phyloP scores from a whole-genome alignment of 2,797 vertebrate genomes.

The Lindbergichthys nudifrons region DNA sequence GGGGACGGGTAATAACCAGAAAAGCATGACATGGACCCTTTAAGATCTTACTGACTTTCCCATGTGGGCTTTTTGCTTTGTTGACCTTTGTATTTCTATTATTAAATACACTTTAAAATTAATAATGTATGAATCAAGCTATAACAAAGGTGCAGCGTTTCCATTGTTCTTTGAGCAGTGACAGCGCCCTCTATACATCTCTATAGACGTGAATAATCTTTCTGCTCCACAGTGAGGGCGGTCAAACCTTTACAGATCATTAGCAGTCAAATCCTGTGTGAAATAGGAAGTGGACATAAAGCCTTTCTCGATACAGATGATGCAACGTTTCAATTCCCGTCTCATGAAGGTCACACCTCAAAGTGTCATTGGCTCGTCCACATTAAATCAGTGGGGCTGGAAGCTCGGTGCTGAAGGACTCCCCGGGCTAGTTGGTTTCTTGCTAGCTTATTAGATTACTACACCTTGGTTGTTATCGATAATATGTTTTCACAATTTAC shows the following conservation, averaged over 20 bases:
- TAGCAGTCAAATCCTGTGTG: slow-evolving; percentile 13
- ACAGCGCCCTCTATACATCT: neutral
- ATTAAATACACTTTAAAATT: neutral
- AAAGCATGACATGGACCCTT: too few relatives aligned
- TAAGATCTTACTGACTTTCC: slow-evolving; percentile 1
- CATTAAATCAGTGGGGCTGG: too few relatives aligned
- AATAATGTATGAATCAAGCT: slow-evolving; percentile 7
- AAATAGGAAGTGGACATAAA: slow-evolving; percentile 4
- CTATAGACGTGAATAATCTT: neutral
- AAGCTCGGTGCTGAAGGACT: too few relatives aligned
- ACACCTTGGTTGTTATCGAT: too few relatives aligned
- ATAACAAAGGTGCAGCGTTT: neutral
- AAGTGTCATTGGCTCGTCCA: too few relatives aligned
- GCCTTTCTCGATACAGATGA: neutral
- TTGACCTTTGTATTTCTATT: slow-evolving; percentile 1
- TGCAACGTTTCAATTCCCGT: neutral
- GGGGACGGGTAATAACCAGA: too few relatives aligned
- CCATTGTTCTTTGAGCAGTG: neutral
- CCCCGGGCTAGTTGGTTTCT: too few relatives aligned
- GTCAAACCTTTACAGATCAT: slow-evolving; percentile 13
- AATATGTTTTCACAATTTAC: too few relatives aligned
- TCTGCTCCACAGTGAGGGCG: neutral
- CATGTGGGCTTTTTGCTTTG: slow-evolving; percentile 5
- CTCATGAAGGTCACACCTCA: neutral
- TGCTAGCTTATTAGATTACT: too few relatives aligned